Percentiles rank a stretch among this genome's conserved stretches.
Evolutionary conservation across 2,888 invertebrate genomes (phyloP).

Genomic region (Steromphala cineraria): DNA sequence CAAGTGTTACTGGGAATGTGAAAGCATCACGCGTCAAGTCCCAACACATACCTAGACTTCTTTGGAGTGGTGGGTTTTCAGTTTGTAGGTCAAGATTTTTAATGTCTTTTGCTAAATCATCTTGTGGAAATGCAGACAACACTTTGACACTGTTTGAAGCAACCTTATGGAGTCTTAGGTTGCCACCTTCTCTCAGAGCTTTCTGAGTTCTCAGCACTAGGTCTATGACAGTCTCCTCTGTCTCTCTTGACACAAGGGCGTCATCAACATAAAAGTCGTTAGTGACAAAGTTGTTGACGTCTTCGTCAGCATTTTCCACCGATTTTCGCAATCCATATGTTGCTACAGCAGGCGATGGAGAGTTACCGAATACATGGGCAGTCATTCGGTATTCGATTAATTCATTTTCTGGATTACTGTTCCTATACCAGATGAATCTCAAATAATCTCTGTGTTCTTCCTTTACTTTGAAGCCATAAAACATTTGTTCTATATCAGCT

Average conservation of each 20-base stretch:
- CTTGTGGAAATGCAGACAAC: constrained; percentile 22
- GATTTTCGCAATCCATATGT: constrained; percentile 35
- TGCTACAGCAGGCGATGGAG: constrained; percentile 44
- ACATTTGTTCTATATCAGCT: constrained; percentile 45
- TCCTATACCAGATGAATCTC: constrained; percentile 41
- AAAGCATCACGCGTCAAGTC: constrained; percentile 15
- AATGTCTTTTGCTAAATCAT: constrained; percentile 26
- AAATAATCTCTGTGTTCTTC: constrained; percentile 38
- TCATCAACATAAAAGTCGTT: constrained; percentile 48
- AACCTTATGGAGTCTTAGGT: constrained; percentile 38
- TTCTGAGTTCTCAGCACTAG: constrained; percentile 38
- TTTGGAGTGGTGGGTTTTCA: constrained; percentile 24
- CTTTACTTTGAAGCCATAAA: constrained; percentile 36
- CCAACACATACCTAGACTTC: constrained; percentile 26
- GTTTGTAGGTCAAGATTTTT: constrained; percentile 13
- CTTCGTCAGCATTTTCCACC: constrained; percentile 20
- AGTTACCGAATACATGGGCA: constrained; percentile 48
- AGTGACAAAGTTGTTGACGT: constrained; percentile 36
- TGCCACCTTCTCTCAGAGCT: constrained; percentile 26
- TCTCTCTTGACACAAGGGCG: constrained; percentile 32
- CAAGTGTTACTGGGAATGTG: not conserved
- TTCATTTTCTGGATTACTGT: constrained; percentile 32
- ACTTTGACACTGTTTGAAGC: constrained; percentile 35
- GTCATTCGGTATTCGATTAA: constrained; percentile 43
- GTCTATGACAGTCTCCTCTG: constrained; percentile 27